Evolutionary conservation across 2,888 invertebrate species (phyloP), one percentile per base, ranked within the genome.

Genomic region (Athetis lepigone): DNA sequence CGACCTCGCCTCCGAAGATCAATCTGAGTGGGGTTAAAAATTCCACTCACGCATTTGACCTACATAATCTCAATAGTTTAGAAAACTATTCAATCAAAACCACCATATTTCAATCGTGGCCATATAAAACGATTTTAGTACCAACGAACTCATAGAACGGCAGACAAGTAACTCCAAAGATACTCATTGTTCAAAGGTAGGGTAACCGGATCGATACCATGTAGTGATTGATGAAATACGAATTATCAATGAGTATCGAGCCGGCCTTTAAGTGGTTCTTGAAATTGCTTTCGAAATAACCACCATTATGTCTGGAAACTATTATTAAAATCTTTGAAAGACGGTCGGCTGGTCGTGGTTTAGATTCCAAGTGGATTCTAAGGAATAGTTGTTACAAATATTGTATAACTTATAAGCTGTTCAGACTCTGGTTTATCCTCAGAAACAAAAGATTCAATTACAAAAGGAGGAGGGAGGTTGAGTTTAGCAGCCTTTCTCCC

Each of bases 171-270:
- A 61, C 58, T 62, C 39, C 6, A 33, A 54, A 61, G 69, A 68
- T 62, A 69, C 13, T 66, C 68, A 61, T 79, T 81, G 76, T 79
- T 79, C 66, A 36, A 52, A 65, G 42, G 27, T 54, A 52, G 42
- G 52, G 65, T 51, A 46, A 29, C 46, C 2, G 45, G 68, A 70
- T 80, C 81, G 74, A 81, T 80, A 64, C 0, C 37, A 6, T 16
- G 45, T 54, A 75, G 70, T 81, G 79, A 79, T 80, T 81, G 76
- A 80, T 79, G 81, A 61, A 81, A 70, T 60, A 62, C 51, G 69
- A 73, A 81, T 81, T 81, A 81, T 75, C 79, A 79, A 79, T 75
- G 79, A 81, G 67, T 65, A 66, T 57, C 40, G 66, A 61, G 29
- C 46, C 40, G 33, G 40, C 27, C 60, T 63, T 60, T 69, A 65